Evolutionary conservation across 2,888 invertebrate genomes (phyloP).

Genomic region (Oscheius myriophilus): DNA sequence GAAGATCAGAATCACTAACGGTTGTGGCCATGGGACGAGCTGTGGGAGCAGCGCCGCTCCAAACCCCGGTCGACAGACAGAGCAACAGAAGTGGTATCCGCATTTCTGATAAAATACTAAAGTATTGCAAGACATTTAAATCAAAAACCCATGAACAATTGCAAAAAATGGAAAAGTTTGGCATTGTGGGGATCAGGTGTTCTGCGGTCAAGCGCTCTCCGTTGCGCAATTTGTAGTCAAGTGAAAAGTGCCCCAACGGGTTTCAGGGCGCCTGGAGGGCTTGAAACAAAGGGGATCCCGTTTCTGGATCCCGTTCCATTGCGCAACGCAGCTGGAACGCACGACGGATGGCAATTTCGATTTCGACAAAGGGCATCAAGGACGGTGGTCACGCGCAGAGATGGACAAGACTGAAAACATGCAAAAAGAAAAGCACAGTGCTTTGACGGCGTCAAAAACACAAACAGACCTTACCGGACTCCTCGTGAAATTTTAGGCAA

Average conservation of each 20-base stretch:
- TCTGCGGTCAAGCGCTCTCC: no score
- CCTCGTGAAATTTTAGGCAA: no score
- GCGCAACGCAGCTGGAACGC: slow-evolving; percentile 21
- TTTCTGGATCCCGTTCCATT: slow-evolving; percentile 24
- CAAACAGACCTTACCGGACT: no score
- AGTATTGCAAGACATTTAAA: no score
- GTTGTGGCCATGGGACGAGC: slow-evolving; percentile 9
- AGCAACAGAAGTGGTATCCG: background rate
- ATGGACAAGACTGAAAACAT: no score
- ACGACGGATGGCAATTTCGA: slow-evolving; percentile 24
- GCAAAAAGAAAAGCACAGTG: no score
- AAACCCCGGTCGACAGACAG: background rate
- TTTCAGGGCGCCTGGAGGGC: slow-evolving; percentile 4
- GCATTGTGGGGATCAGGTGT: no score
- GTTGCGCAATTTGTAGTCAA: slow-evolving; percentile 17
- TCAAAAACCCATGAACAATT: no score
- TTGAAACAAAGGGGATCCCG: slow-evolving; percentile 26
- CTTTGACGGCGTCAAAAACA: no score
- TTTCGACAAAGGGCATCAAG: slow-evolving; percentile 17
- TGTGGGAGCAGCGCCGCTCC: background rate
- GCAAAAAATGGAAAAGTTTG: no score
- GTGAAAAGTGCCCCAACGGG: slow-evolving; percentile 14
- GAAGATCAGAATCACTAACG: slow-evolving; percentile 3
- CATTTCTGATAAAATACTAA: background rate
- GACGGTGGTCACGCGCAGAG: background rate